Evolutionary conservation across 53 echinoderm and acorn worm species (phyloP).

Genomic region (Glandiceps talaboti): DNA sequence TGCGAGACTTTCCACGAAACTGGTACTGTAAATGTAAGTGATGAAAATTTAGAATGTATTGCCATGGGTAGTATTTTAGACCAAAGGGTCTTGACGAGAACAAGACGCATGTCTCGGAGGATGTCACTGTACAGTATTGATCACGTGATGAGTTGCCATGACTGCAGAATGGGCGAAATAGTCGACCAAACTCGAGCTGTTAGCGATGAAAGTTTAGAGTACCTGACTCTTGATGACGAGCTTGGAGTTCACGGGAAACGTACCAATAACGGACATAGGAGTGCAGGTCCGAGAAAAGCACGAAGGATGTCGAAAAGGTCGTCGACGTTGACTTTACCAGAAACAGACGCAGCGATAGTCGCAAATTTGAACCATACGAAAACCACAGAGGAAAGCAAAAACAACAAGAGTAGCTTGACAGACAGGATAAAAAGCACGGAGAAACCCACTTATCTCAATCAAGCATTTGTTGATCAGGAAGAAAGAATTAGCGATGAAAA

Average conservation of each 20-base stretch:
- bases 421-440: background rate
- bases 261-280: background rate
- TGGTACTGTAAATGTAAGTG: background rate
- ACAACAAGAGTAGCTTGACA: background rate
- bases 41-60: background rate
- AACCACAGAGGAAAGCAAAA: background rate
- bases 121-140: background rate
- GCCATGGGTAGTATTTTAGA: background rate
- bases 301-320: background rate
- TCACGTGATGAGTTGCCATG: background rate
- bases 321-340: background rate
- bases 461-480: background rate
- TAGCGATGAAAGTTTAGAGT: background rate
- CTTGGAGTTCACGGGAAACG: background rate
- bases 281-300: background rate
- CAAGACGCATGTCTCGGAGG: background rate
- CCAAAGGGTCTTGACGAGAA: background rate
- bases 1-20: background rate
- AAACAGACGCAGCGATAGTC: background rate
- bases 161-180: background rate
- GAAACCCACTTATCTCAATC: background rate
- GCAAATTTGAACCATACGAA: background rate
- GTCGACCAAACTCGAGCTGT: background rate
- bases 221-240: background rate
- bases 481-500: background rate